Evolutionary conservation across 92 coral and sea anemone species (phyloP).

Genomic region (Isaurus tuberculatus): DNA sequence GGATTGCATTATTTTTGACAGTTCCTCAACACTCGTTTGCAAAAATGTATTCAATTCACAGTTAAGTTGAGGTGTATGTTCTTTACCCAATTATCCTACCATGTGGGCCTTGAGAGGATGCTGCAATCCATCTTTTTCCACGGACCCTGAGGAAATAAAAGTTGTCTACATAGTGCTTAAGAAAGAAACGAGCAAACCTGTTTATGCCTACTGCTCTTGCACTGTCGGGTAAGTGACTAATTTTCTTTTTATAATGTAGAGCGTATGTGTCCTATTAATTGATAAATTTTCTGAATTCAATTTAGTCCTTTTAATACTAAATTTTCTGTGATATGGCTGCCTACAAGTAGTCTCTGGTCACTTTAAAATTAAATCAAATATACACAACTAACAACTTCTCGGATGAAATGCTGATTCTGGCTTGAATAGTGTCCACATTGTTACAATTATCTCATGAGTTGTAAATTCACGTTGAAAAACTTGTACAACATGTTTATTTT

Average conservation of each 20-base stretch:
- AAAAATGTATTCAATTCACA: too few species aligned
- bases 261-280: background rate
- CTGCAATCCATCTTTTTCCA: constrained; percentile 64
- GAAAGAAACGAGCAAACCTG: constrained; percentile 58
- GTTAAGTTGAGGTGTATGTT: too few species aligned
- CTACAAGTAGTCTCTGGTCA: constrained; percentile 4
- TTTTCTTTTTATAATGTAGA: constrained; percentile 1
- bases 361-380: background rate
- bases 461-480: background rate
- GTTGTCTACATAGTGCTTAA: constrained; percentile 53
- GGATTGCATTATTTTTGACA: too few species aligned
- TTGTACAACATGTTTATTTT: background rate
- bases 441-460: background rate
- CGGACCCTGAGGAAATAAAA: constrained; percentile 57
- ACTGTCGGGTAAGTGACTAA: constrained; percentile 58
- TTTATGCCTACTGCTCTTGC: constrained; percentile 59
- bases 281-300: constrained; percentile 35
- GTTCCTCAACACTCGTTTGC: too few species aligned
- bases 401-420: background rate
- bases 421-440: background rate
- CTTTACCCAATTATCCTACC: constrained; percentile 46
- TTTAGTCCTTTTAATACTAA: constrained; percentile 38
- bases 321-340: constrained; percentile 42
- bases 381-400: background rate
- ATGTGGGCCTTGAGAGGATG: constrained; percentile 56